Percentiles rank a stretch among this genome's conserved stretches.
Evolutionary conservation across 2,113 vertebrate genomes (phyloP).

Genomic region (Meles meles): DNA sequence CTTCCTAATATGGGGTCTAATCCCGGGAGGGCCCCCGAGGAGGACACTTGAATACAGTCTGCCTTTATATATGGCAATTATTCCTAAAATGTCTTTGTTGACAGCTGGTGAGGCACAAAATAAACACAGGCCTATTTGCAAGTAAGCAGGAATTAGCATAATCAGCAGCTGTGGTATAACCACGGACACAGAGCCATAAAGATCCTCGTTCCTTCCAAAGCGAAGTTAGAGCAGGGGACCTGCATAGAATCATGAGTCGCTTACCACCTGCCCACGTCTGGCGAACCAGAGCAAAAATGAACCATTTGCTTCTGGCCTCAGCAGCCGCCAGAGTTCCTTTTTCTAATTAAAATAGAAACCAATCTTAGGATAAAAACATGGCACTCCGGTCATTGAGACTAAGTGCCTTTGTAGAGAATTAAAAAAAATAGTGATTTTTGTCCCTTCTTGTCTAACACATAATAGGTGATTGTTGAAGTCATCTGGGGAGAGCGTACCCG

Average conservation of each 20-base stretch:
- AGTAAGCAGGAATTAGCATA: slow-evolving; percentile 84
- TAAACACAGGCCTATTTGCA: slow-evolving; percentile 83
- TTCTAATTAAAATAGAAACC: slow-evolving; percentile 64
- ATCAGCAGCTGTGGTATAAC: slow-evolving; percentile 78
- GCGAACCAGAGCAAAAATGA: not conserved
- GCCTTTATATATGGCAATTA: slow-evolving; percentile 76
- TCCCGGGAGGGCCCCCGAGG: not conserved
- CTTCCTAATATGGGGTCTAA: not conserved
- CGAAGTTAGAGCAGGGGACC: slow-evolving; percentile 72
- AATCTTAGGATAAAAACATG: not conserved
- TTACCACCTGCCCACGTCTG: slow-evolving; percentile 75
- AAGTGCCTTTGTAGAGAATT: not conserved
- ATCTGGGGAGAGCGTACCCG: not conserved
- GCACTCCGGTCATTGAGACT: not conserved
- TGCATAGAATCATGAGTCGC: slow-evolving; percentile 63
- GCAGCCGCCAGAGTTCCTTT: not conserved
- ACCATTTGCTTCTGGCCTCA: not conserved
- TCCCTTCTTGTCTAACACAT: not conserved
- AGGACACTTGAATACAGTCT: slow-evolving; percentile 52
- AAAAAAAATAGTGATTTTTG: not conserved
- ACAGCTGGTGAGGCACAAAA: slow-evolving; percentile 82
- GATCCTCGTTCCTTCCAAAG: slow-evolving; percentile 64
- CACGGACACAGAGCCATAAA: slow-evolving; percentile 72
- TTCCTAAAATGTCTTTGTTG: slow-evolving; percentile 81
- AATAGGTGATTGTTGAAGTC: not conserved